Conservation (phyloP, 2,797 vertebrate genomes). For the Molothrus aeneus region DNA sequence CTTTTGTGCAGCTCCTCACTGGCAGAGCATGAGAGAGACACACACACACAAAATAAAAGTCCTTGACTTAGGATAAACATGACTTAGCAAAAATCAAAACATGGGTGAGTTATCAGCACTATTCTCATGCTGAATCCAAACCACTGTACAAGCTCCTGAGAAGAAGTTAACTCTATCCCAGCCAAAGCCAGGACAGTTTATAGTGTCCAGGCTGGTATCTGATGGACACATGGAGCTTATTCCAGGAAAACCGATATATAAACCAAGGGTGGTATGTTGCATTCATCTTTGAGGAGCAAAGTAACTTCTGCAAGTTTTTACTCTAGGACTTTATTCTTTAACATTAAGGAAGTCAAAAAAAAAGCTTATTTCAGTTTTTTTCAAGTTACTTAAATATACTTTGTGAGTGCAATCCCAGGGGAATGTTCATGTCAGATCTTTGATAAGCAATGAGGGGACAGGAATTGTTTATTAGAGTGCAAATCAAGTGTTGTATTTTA, state of each 20-base stretch:
- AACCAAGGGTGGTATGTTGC: fast-evolving
- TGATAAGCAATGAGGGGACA: not conserved
- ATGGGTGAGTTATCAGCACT: not conserved
- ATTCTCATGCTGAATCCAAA: not conserved
- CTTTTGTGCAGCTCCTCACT: not conserved
- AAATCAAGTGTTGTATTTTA: not conserved
- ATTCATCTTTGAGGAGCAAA: not conserved
- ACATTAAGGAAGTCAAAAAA: not conserved
- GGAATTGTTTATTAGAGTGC: not conserved
- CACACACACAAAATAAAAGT: not conserved
- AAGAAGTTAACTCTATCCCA: not conserved
- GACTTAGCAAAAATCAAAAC: not conserved
- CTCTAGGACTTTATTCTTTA: not conserved
- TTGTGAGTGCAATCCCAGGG: not conserved
- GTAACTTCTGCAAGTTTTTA: not conserved
- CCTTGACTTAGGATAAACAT: not conserved
- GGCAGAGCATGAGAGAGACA: fast-evolving
- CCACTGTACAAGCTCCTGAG: not conserved
- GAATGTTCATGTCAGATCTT: not conserved
- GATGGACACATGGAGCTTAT: not conserved
- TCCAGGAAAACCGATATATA: fast-evolving
- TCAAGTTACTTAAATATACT: not conserved
- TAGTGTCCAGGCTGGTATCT: not conserved
- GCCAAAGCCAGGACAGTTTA: not conserved
- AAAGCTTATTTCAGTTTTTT: not conserved